A percentile compares a stretch with the other conserved stretches of the same genome.
Conservation (phyloP, 2,888 invertebrate species). For the Euspilapteryx auroguttella region DNA sequence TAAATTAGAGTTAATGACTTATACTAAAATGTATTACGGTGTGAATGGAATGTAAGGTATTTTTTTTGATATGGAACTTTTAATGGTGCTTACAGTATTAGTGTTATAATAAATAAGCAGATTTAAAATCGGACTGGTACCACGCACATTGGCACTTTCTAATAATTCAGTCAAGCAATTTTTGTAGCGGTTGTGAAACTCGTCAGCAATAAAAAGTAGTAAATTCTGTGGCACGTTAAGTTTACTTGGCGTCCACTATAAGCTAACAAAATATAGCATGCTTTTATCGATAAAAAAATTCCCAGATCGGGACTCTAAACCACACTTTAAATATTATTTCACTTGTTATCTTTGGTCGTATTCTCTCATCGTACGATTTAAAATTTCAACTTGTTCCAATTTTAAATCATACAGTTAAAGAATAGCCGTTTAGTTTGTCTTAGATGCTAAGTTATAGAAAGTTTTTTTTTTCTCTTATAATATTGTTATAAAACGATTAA, state of each 20-base stretch:
- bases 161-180: too few species aligned
- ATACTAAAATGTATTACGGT: conserved; percentile 3
- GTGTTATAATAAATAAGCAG: conserved; percentile 28
- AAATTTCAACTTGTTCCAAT: conserved; percentile 32
- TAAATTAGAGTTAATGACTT: background rate
- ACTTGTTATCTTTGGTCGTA: too few species aligned
- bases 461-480: conserved; percentile 25
- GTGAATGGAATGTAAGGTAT: conserved; percentile 16
- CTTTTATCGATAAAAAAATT: too few species aligned
- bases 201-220: too few species aligned
- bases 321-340: too few species aligned
- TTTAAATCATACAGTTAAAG: conserved; percentile 10
- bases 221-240: too few species aligned
- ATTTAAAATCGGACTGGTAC: conserved; percentile 14
- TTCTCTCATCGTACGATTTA: too few species aligned
- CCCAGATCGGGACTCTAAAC: too few species aligned
- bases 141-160: conserved; percentile 36
- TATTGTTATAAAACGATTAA: conserved; percentile 18
- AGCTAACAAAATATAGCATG: too few species aligned
- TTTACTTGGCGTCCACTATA: too few species aligned
- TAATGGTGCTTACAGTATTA: conserved; percentile 60
- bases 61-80: conserved; percentile 16
- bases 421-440: too few species aligned
- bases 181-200: conserved; percentile 9
- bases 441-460: conserved; percentile 43